Evolutionary conservation across 1,140 invertebrate genomes (phyloP).

Genomic region (Goniozus legneri): DNA sequence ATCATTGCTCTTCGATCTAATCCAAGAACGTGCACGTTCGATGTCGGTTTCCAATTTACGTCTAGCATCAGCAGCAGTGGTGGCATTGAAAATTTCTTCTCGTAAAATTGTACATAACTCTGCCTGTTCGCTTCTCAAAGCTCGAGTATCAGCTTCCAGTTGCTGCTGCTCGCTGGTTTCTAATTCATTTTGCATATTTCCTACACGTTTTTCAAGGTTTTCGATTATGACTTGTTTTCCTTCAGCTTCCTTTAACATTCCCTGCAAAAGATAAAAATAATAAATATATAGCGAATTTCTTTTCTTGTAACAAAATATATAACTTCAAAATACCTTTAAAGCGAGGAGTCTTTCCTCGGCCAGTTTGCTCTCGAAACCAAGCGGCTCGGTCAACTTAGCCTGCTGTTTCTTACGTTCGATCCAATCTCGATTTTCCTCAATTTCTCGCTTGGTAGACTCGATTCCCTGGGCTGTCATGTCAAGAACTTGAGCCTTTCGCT

Average conservation of each 20-base stretch:
- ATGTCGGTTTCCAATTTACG: slow-evolving; percentile 75
- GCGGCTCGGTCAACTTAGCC: slow-evolving; percentile 62
- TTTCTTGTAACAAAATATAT: neutral
- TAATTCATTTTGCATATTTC: slow-evolving; percentile 80
- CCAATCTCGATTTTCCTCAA: slow-evolving; percentile 75
- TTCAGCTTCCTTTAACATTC: slow-evolving; percentile 78
- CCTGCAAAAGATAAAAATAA: slow-evolving; percentile 41
- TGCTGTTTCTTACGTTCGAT: slow-evolving; percentile 71
- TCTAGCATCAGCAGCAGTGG: slow-evolving; percentile 64
- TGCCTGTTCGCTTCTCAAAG: slow-evolving; percentile 67
- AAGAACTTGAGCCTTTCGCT: slow-evolving; percentile 76
- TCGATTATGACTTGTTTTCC: slow-evolving; percentile 79
- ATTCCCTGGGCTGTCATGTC: slow-evolving; percentile 78
- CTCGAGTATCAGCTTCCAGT: slow-evolving; percentile 64
- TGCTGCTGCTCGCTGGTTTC: slow-evolving; percentile 73
- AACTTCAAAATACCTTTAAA: slow-evolving; percentile 55
- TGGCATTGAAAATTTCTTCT: slow-evolving; percentile 69
- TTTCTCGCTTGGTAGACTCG: slow-evolving; percentile 70
- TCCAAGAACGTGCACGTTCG: slow-evolving; percentile 74
- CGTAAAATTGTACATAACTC: slow-evolving; percentile 68
- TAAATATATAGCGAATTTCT: neutral
- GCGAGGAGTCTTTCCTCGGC: slow-evolving; percentile 70
- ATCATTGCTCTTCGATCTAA: slow-evolving; percentile 72
- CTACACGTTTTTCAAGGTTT: slow-evolving; percentile 76
- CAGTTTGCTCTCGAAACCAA: slow-evolving; percentile 73